phyloP scores from a whole-genome alignment of 2,888 invertebrate genomes.

The Pristionchus entomophagus region DNA sequence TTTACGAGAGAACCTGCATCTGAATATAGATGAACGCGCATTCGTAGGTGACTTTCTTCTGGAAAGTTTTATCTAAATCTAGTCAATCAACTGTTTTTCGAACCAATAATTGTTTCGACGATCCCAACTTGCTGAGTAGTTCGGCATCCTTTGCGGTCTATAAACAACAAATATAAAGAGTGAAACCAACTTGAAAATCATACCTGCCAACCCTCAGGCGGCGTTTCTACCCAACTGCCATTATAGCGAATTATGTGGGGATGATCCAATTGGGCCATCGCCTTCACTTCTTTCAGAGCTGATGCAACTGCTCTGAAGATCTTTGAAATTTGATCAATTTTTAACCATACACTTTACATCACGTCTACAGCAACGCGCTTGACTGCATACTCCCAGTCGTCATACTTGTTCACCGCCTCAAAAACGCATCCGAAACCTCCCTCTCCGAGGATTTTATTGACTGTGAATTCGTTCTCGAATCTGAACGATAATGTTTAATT shows the following conservation, averaged over 20 bases:
- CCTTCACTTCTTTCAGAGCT: not conserved
- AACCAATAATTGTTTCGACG: no score
- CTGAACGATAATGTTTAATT: not conserved
- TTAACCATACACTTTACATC: no score
- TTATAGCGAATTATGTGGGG: constrained; percentile 94
- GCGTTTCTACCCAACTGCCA: constrained; percentile 94
- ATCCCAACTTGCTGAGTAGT: no score
- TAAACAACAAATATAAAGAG: constrained; percentile 76
- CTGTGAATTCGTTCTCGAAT: not conserved
- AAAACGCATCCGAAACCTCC: constrained; percentile 1
- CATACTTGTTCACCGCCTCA: not conserved
- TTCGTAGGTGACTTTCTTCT: no score
- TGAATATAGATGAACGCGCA: no score
- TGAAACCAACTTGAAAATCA: constrained; percentile 84
- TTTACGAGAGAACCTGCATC: no score
- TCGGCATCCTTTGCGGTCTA: no score
- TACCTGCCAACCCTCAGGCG: constrained; percentile 90
- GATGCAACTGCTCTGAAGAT: not conserved
- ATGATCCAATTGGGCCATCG: constrained; percentile 89
- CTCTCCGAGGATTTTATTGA: not conserved
- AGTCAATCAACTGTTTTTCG: no score
- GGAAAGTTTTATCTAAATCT: no score
- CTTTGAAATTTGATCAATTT: not conserved
- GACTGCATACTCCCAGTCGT: constrained; percentile 1
- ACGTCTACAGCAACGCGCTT: not conserved